Percentiles rank a stretch among this genome's conserved stretches.
Evolutionary conservation across 2,113 vertebrate genomes (phyloP).

Genomic region (Cinclus cinclus): DNA sequence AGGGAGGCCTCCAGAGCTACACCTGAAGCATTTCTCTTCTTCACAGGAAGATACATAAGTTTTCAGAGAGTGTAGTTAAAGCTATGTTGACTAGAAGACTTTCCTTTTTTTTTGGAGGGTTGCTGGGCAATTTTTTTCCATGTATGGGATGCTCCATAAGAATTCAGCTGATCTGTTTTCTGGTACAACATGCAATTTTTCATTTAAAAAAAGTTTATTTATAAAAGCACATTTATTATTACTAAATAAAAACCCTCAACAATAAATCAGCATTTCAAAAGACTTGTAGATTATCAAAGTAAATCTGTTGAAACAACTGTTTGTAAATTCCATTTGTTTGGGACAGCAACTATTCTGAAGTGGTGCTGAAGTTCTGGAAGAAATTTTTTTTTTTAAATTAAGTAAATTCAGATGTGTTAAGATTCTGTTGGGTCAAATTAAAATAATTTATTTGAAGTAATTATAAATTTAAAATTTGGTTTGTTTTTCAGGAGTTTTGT

Average conservation of each 20-base stretch:
- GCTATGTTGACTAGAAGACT: background rate
- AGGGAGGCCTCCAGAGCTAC: background rate
- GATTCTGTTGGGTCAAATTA: background rate
- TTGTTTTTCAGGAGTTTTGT: constrained; percentile 11
- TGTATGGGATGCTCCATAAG: background rate
- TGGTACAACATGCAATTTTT: background rate
- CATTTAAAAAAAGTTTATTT: background rate
- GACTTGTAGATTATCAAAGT: background rate
- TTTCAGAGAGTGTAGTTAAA: background rate
- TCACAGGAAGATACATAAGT: background rate
- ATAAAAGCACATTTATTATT: background rate
- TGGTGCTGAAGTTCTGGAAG: background rate
- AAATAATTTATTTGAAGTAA: background rate
- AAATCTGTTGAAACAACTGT: background rate
- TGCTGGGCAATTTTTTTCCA: background rate
- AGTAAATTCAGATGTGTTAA: constrained; percentile 10
- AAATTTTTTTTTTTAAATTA: background rate
- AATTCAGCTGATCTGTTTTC: background rate
- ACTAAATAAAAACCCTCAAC: background rate
- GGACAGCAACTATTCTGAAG: background rate
- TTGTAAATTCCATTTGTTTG: background rate
- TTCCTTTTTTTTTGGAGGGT: background rate
- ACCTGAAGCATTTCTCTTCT: background rate
- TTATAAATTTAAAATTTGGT: background rate
- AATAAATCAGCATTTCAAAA: background rate